Base-by-base conservation (phyloP, 2,888 invertebrate species). In the Aleiodes alternator region DNA sequence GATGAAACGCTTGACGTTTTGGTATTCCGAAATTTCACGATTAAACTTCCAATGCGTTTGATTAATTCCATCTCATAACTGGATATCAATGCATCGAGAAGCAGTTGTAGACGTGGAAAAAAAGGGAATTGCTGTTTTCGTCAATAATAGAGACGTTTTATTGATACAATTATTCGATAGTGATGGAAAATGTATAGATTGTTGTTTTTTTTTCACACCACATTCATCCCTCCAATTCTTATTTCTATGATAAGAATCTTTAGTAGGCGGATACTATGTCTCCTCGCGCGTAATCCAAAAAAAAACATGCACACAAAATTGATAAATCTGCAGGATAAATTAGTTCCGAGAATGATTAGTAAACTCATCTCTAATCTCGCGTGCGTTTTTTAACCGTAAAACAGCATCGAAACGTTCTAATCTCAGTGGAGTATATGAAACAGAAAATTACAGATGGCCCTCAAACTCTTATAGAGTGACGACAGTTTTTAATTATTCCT, bases 381-480 rank as follows among this genome's bases (percentile, higher is more conserved):
- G 82, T 78, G 80, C 76, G 69, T 80, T 78, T 81, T 72, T 38
- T 56, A 53, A 56, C 64, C 79, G 80, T 79, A 80, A 75, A 82
- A 79, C 82, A 43, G 64, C 64, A 48, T 64, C 23, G 29, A 23
- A 56, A 29, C 14, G 82, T 43, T 79, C 70, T 84, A 84, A 89
- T 88, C 87, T 87, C 83, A 84, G 86, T 86, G 84, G 85, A 81
- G 83, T 83, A 87, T 43, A 43, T 88, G 84, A 87, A 88, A 87
- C 87, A 88, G 85, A 76, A 82, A 82, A 87, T 87, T 88, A 88
- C 88, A 89, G 87, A 89, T 89, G 89, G 89, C 89, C 87, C 82
- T 50, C 59, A 1, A 16, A 75, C 72, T 50, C 75, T 73, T 73
- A 75, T 53, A 43, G 51, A 61, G 64, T 64, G 74, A 75, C 74